Conservation (phyloP, 2,113 vertebrate species). For the Sciurus niger region DNA sequence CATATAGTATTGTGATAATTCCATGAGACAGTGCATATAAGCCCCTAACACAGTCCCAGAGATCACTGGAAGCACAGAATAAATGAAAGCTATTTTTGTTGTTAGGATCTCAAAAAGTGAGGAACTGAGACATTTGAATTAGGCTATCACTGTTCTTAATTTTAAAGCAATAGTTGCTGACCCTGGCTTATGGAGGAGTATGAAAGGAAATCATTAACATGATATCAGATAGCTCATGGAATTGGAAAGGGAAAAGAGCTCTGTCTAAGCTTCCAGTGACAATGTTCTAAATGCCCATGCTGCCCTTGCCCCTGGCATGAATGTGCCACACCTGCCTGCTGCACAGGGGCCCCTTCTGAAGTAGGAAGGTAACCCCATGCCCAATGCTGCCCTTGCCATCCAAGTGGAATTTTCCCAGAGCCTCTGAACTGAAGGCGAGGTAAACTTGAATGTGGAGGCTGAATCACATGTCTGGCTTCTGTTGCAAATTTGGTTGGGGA, state of each 20-base stretch:
- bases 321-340: background rate
- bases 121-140: background rate
- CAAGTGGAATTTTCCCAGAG: background rate
- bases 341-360: rapidly evolving
- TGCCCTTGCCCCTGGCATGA: background rate
- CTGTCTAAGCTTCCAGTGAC: background rate
- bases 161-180: background rate
- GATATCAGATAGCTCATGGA: background rate
- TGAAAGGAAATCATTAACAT: background rate
- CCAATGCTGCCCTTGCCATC: background rate
- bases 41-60: background rate
- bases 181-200: background rate
- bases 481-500: background rate
- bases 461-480: background rate
- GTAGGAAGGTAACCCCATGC: background rate
- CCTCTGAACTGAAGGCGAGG: background rate
- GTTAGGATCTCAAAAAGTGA: background rate
- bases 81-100: background rate
- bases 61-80: background rate
- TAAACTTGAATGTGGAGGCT: background rate
- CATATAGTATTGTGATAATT: background rate
- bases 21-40: background rate
- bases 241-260: background rate
- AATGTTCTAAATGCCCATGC: background rate
- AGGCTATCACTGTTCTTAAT: background rate